phyloP scores from a whole-genome alignment of 2,113 vertebrate species.

The Erpornis zantholeuca region DNA sequence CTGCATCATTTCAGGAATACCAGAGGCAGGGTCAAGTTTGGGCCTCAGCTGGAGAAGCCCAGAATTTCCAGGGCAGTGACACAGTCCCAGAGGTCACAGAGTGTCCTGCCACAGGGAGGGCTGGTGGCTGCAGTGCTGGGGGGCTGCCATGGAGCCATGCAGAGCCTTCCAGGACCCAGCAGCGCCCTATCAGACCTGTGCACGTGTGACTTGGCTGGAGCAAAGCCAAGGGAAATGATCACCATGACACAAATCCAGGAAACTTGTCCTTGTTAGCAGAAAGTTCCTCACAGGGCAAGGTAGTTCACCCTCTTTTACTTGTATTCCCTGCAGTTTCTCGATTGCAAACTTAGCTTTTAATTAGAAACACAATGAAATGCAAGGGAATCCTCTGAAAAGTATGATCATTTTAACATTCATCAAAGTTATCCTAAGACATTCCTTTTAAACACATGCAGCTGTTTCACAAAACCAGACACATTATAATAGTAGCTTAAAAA shows the following conservation, averaged over 20 bases:
- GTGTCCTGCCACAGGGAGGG: not conserved
- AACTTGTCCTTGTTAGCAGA: not conserved
- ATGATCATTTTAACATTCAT: not conserved
- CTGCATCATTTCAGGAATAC: not conserved
- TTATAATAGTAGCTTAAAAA: slow-evolving; percentile 68
- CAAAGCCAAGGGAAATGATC: not conserved
- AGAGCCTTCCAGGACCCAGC: not conserved
- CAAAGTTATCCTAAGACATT: not conserved
- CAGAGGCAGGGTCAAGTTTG: not conserved
- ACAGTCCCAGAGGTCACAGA: not conserved
- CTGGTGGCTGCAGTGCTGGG: not conserved
- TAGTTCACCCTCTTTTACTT: not conserved
- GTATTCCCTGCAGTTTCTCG: not conserved
- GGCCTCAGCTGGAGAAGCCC: not conserved
- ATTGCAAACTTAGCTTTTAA: not conserved
- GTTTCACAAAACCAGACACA: slow-evolving; percentile 6
- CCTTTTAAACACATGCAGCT: not conserved
- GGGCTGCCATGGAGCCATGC: fast-evolving
- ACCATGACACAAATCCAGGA: not conserved
- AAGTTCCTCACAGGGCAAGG: not conserved
- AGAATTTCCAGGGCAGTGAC: not conserved
- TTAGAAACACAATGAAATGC: not conserved
- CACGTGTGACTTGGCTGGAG: not conserved
- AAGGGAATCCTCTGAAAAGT: not conserved
- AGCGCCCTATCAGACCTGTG: not conserved